Conservation (phyloP, 2,888 invertebrate species). For the Philereme vetulata region DNA sequence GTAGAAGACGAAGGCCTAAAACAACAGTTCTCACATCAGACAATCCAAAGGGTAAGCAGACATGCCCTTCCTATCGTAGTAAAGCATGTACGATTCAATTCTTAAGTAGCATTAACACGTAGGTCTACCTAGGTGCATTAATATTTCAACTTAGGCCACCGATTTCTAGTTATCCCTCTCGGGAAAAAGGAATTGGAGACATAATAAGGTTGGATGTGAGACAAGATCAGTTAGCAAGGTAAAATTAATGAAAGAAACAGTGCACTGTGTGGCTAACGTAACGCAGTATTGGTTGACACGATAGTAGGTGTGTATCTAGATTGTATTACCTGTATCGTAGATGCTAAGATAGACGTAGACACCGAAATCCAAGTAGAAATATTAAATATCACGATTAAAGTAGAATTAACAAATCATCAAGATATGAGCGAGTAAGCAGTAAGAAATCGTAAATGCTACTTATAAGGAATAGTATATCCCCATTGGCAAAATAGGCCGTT, state of each 20-base stretch:
- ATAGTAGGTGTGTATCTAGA: constrained; percentile 43
- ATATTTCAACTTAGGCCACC: constrained; percentile 72
- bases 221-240: constrained; percentile 80
- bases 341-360: constrained; percentile 23
- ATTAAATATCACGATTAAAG: constrained; percentile 14
- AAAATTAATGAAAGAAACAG: constrained; percentile 63
- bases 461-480: constrained; percentile 8
- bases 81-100: constrained; percentile 52
- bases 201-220: constrained; percentile 81
- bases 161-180: constrained; percentile 80
- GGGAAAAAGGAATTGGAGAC: constrained; percentile 79
- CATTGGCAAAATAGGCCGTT: constrained; percentile 20
- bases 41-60: constrained; percentile 78
- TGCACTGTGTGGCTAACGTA: constrained; percentile 71
- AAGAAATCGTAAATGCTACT: constrained; percentile 8
- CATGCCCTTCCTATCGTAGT: constrained; percentile 47
- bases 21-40: constrained; percentile 78
- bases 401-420: constrained; percentile 4
- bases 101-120: constrained; percentile 51
- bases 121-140: constrained; percentile 55
- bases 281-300: constrained; percentile 48
- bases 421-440: constrained; percentile 8
- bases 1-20: constrained; percentile 77
- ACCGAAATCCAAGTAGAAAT: constrained; percentile 11
- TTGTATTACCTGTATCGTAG: constrained; percentile 23